Percentiles rank a stretch among this genome's conserved stretches.
phyloP scores from a whole-genome alignment of 2,797 vertebrate genomes.

The Danio tinwini region DNA sequence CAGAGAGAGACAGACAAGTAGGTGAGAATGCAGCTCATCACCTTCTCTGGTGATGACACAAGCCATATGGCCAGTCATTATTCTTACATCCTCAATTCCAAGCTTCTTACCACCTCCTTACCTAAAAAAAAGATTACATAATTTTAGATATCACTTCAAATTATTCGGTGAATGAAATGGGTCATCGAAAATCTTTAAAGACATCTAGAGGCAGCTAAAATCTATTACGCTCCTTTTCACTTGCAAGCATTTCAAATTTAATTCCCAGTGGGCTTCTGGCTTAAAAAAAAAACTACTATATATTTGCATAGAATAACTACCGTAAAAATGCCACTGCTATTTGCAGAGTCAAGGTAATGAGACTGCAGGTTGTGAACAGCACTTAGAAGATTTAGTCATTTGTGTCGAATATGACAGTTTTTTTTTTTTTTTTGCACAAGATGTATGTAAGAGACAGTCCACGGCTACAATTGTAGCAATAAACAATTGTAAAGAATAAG shows the following conservation, averaged over 20 bases:
- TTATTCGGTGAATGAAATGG: background rate
- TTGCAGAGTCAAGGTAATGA: no score
- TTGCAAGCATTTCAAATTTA: background rate
- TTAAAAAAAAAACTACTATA: background rate
- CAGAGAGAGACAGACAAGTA: background rate
- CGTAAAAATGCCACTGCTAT: background rate
- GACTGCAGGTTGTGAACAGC: background rate
- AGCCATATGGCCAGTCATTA: background rate
- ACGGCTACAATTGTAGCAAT: no score
- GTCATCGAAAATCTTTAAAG: constrained; percentile 7
- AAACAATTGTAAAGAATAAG: no score
- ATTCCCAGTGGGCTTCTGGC: background rate
- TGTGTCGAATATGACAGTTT: background rate
- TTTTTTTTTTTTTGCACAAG: background rate
- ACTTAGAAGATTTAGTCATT: background rate
- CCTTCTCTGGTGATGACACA: background rate
- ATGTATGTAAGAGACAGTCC: background rate
- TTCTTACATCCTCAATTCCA: background rate
- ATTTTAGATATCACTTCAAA: background rate
- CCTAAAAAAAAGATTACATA: background rate
- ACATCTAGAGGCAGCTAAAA: background rate
- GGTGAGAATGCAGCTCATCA: background rate
- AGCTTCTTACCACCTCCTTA: background rate
- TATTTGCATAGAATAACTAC: background rate
- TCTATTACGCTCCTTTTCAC: background rate